These are phyloP conservation scores for Phenacoccus solenopsis DNA, from an alignment of 1,140 invertebrate species.

Conservation along the genomic window DNA sequence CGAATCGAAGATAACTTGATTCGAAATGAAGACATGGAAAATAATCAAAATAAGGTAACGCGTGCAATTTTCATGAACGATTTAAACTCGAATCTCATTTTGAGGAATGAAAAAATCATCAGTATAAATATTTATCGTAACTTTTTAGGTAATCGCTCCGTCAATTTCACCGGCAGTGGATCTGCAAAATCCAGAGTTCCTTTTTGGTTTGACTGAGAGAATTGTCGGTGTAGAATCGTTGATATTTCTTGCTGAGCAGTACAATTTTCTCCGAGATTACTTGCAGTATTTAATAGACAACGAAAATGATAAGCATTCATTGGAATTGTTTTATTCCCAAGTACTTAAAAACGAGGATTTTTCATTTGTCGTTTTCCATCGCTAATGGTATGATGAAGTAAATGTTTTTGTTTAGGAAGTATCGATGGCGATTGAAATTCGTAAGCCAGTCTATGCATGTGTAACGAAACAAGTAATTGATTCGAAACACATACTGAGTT, in stretches of 20 bases:
- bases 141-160: slow-evolving; percentile 43
- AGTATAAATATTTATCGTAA: not conserved
- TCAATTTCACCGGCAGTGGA: slow-evolving; percentile 56
- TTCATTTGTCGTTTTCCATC: no score
- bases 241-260: slow-evolving; percentile 77
- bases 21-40: not conserved
- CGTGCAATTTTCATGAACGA: no score
- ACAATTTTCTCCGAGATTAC: slow-evolving; percentile 67
- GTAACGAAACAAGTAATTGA: slow-evolving; percentile 70
- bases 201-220: slow-evolving; percentile 71
- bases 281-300: slow-evolving; percentile 55
- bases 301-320: slow-evolving; percentile 45
- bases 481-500: slow-evolving; percentile 55
- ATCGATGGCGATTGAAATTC: slow-evolving; percentile 52
- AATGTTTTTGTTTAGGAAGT: slow-evolving; percentile 45
- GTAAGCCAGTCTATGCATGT: slow-evolving; percentile 72
- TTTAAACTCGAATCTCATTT: not conserved
- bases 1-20: slow-evolving; percentile 19
- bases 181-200: slow-evolving; percentile 50
- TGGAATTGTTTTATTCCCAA: slow-evolving; percentile 55
- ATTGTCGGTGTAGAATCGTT: slow-evolving; percentile 85
- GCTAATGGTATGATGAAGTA: not conserved
- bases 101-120: no score
- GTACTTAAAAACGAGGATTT: slow-evolving; percentile 6
- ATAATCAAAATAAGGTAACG: not conserved